A percentile compares a stretch with the other conserved stretches of the same genome.
phyloP scores from a whole-genome alignment of 2,888 invertebrate species.

The Galerucella nymphaeae region DNA sequence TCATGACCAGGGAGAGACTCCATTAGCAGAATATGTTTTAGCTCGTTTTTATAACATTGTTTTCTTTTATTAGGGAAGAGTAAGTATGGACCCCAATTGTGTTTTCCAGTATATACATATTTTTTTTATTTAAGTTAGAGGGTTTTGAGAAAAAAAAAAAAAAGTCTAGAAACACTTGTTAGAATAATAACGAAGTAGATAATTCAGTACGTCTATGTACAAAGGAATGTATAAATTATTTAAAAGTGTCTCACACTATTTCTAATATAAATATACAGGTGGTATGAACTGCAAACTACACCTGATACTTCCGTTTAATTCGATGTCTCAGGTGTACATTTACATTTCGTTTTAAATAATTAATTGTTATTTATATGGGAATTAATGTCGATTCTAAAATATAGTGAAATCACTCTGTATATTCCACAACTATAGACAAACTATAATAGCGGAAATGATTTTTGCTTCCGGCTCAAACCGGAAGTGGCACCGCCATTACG shows the following conservation, averaged over 20 bases:
- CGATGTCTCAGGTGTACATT: neutral
- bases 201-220: neutral
- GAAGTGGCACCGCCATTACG: constrained; percentile 22
- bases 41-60: too few relatives aligned
- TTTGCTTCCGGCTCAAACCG: constrained; percentile 21
- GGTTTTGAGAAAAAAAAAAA: neutral
- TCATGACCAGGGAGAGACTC: too few relatives aligned
- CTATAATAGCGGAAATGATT: constrained; percentile 32
- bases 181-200: neutral
- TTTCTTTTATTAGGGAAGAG: too few relatives aligned
- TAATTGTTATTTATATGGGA: too few relatives aligned
- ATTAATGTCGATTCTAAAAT: too few relatives aligned
- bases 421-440: neutral
- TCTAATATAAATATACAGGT: neutral
- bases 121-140: too few relatives aligned
- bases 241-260: neutral
- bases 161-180: neutral
- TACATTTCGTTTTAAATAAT: neutral
- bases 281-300: neutral
- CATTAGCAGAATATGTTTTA: too few relatives aligned
- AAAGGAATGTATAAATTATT: neutral
- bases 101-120: too few relatives aligned
- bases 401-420: neutral
- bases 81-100: too few relatives aligned
- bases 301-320: constrained; percentile 7